A percentile compares a stretch with the other conserved stretches of the same genome.
phyloP scores from a whole-genome alignment of 2,888 invertebrate genomes.

The Arctia plantaginis region DNA sequence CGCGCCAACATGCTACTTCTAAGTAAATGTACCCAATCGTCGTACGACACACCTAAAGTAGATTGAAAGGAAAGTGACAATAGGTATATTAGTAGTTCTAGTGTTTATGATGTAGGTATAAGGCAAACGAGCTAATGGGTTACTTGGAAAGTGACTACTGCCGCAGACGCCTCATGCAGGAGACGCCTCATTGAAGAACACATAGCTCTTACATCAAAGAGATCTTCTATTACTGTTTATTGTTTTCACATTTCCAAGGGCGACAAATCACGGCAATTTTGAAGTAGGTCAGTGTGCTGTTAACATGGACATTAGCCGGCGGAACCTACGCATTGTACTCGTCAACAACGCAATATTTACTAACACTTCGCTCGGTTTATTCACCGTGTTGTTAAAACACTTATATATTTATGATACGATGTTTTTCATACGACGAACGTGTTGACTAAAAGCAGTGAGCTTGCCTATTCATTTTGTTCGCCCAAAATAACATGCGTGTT shows the following conservation, averaged over 20 bases:
- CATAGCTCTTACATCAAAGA: not conserved
- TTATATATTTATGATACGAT: slow-evolving; percentile 54
- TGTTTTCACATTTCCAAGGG: slow-evolving; percentile 1
- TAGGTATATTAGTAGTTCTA: too few species aligned
- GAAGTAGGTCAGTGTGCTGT: slow-evolving; percentile 44
- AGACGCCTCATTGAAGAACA: not conserved
- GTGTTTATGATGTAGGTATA: too few species aligned
- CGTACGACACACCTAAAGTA: too few species aligned
- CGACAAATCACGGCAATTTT: slow-evolving; percentile 42
- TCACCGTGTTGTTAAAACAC: slow-evolving; percentile 55
- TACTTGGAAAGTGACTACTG: too few species aligned
- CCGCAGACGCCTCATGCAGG: too few species aligned
- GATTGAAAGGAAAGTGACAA: too few species aligned
- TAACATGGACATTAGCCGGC: slow-evolving; percentile 44
- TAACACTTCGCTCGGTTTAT: slow-evolving; percentile 45
- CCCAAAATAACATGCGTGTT: slow-evolving; percentile 46
- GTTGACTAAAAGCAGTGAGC: slow-evolving; percentile 45
- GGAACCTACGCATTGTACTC: slow-evolving; percentile 63
- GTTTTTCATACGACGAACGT: slow-evolving; percentile 47
- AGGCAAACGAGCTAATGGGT: too few species aligned
- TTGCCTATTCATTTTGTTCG: slow-evolving; percentile 47
- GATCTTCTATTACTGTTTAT: not conserved
- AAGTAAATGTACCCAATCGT: too few species aligned
- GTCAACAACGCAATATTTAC: slow-evolving; percentile 63
- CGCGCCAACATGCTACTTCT: too few species aligned